These are phyloP conservation scores for Cremastinae sp. DNA, from an alignment of 2,888 invertebrate species.

Conservation along the genomic window DNA sequence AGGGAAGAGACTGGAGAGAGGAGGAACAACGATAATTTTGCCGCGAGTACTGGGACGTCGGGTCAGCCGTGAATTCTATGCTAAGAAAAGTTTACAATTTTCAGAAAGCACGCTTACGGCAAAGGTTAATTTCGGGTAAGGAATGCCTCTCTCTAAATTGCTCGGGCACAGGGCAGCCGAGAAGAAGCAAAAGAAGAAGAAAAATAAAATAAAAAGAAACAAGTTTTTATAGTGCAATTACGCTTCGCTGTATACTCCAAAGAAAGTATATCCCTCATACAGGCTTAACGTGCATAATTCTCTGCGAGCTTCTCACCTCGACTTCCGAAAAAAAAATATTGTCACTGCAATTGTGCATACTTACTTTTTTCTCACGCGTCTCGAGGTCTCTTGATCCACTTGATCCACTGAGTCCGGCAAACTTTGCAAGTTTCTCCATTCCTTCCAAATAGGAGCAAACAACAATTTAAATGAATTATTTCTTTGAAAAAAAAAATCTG, in stretches of 20 bases:
- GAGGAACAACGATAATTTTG: conserved; percentile 47
- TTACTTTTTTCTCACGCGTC: neutral
- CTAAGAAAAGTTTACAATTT: conserved; percentile 67
- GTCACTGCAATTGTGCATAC: conserved; percentile 21
- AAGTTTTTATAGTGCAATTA: conserved; percentile 71
- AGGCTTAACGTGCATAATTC: conserved; percentile 41
- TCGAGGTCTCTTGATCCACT: neutral
- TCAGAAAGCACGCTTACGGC: conserved; percentile 68
- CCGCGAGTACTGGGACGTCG: conserved; percentile 8
- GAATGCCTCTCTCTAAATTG: conserved; percentile 72
- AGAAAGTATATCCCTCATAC: conserved; percentile 41
- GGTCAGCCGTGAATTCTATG: conserved; percentile 39
- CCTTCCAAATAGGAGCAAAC: too few relatives aligned
- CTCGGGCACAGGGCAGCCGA: conserved; percentile 37
- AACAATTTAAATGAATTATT: too few relatives aligned
- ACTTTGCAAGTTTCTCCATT: neutral
- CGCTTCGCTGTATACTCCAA: conserved; percentile 51
- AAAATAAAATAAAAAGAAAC: conserved; percentile 42
- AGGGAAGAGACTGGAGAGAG: conserved; percentile 10
- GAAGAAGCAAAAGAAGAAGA: conserved; percentile 43
- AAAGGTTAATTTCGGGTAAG: conserved; percentile 72
- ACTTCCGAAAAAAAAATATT: conserved; percentile 24
- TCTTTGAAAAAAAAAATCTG: too few relatives aligned
- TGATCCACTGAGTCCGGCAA: too few relatives aligned
- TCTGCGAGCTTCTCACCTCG: neutral